Evolutionary conservation across 2,113 vertebrate species (phyloP), one percentile per base, ranked within the genome.

Genomic region (Perognathus longimembris): DNA sequence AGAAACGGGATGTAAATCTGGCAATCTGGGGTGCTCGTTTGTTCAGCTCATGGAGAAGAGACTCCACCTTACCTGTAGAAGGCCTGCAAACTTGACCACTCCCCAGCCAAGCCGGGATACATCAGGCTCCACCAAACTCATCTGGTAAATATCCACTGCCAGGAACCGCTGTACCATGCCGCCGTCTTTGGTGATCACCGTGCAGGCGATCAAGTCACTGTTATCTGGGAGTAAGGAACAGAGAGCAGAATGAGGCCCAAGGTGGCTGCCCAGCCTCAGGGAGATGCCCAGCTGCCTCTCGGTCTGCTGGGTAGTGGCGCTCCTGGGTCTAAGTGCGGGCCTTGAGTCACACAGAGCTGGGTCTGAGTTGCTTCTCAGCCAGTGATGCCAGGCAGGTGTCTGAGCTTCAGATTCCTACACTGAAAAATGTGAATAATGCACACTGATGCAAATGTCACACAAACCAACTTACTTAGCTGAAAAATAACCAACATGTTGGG

Each of bases 51-150:
- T 4, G 0, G 38, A 88, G 79, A 89, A 70, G 28, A 15, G 36
- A 59, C 50, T 70, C 24, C 1, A 22, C 36, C 96, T 89, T 95
- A 98, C 99, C 98, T 99, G 99, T 54, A 99, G 97, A 76, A 99
- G 99, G 32, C 99, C 99, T 2, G 99, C 99, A 87, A 99, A 99
- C 93, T 99, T 99, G 87, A 99, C 99, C 0, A 99, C 99, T 32
- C 99, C 99, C 99, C 99, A 99, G 69, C 99, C 99, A 3, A 99
- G 98, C 21, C 99, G 98, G 96, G 99, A 99, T 89, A 98, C 97
- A 38, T 99, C 99, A 0, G 99, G 99, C 91, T 99, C 99, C 83
- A 99, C 99, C 94, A 99, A 97, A 93, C 99, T 99, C 99, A 99
- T 99, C 97, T 99, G 99, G 97, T 99, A 99, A 78, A 99, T 98